Evolutionary conservation across 30 jellyfish, hydroid and myxozoan genomes (phyloP), one percentile per base, ranked within the genome.

Genomic region (Pelagia noctiluca): DNA sequence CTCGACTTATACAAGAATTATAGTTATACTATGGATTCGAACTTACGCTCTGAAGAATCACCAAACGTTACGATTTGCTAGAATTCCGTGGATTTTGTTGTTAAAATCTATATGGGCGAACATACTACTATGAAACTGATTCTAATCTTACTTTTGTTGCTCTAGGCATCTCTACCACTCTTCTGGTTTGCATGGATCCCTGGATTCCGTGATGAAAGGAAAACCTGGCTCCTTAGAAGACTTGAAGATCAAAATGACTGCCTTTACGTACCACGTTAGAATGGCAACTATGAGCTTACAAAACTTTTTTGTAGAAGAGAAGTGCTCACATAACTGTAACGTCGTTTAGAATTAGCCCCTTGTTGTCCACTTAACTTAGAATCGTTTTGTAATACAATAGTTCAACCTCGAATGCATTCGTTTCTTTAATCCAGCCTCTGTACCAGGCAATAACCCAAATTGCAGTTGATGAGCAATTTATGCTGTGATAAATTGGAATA

Each of bases 151-250:
- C 29, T 80, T 25, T 33, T 77, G 54, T 29, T 3, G 3, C 50
- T 86, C 19, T 38, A 92, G 98, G 64, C 98, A 92, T 57, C 77
- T 92, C 26, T 92, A 84, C 62, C 98, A 92, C 48, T 87, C 98
- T 3, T 85, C 98, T 22, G 99, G 97, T 0, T 46, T 94, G 35
- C 77, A 71, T 32, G 83, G 82, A 42, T 95, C 99, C 16, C 75
- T 88, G 50, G 61, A 57, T 35, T 91, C 84, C 46, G 97, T 94
- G 65, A 64, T 87, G 71, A 84, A 84, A 30, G 91, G 83, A 73
- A 66, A 78, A 29, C 90, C 91, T 25, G 90, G 90, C 23, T 35
- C 88, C 1, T 22, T 92, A 29, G 88, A 79, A 26, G 97, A 92
- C 36, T 82, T 92, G 71, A 81, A 86, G 24, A 86, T 87, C 28